A percentile compares a stretch with the other conserved stretches of the same genome.
Evolutionary conservation across 2,888 invertebrate species (phyloP).

Genomic region (Tolmerus cingulatus): DNA sequence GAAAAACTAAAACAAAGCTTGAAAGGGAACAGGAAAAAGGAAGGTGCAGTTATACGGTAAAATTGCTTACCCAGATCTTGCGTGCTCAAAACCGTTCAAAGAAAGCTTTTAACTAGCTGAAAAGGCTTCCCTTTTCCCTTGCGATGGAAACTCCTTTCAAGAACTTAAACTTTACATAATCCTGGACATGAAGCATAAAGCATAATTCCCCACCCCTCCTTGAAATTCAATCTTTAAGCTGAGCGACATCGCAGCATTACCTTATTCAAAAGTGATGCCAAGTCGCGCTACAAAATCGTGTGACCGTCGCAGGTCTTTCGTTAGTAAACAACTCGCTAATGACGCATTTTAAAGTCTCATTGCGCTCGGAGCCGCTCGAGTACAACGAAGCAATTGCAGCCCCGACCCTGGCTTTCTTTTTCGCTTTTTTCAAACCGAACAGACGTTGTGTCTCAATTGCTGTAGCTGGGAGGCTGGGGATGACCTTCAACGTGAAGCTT

Average conservation of each 20-base stretch:
- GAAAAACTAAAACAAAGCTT: neutral
- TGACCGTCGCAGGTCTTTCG: neutral
- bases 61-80: neutral
- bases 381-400: neutral
- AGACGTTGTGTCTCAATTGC: neutral
- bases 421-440: neutral
- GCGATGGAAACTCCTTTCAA: neutral
- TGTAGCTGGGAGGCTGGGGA: neutral
- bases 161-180: neutral
- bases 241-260: neutral
- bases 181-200: neutral
- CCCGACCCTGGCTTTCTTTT: neutral
- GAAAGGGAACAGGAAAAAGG: neutral
- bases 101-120: neutral
- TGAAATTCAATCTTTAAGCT: neutral
- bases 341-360: neutral
- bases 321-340: neutral
- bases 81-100: neutral
- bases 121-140: neutral
- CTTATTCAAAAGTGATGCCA: neutral
- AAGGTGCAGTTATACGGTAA: neutral
- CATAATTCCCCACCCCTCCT: neutral
- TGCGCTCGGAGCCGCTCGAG: neutral
- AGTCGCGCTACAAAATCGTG: neutral
- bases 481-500: neutral